These are phyloP conservation scores for Microcebus tavaratra DNA, from an alignment of 2,113 vertebrate species.

Conservation along the genomic window DNA sequence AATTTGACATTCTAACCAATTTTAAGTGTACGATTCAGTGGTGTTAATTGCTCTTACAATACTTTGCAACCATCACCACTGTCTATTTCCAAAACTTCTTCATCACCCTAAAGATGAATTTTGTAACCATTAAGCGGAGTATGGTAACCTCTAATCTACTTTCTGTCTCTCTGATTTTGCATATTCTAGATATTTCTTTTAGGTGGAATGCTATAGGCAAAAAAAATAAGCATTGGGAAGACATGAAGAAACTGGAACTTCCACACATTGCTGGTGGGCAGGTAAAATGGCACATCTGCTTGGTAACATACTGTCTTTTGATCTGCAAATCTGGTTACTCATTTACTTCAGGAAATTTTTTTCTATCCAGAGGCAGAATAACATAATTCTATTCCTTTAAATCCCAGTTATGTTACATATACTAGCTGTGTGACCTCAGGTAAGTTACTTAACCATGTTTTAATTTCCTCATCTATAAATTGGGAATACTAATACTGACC, in stretches of 20 bases:
- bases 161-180: background rate
- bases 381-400: background rate
- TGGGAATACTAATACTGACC: background rate
- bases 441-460: background rate
- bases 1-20: background rate
- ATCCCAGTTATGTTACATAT: background rate
- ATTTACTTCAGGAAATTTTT: background rate
- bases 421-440: background rate
- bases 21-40: background rate
- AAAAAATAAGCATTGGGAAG: background rate
- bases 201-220: background rate
- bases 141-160: background rate
- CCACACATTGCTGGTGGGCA: background rate
- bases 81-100: background rate
- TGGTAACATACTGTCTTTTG: background rate
- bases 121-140: background rate
- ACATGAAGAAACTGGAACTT: background rate
- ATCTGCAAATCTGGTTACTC: background rate
- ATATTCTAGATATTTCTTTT: background rate
- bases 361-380: background rate
- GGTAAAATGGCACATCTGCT: background rate
- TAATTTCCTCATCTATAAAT: background rate
- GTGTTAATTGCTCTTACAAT: background rate
- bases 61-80: background rate
- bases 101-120: background rate